Base-by-base conservation (phyloP, 2,113 vertebrate genomes). In the Nesogale talazaci region DNA sequence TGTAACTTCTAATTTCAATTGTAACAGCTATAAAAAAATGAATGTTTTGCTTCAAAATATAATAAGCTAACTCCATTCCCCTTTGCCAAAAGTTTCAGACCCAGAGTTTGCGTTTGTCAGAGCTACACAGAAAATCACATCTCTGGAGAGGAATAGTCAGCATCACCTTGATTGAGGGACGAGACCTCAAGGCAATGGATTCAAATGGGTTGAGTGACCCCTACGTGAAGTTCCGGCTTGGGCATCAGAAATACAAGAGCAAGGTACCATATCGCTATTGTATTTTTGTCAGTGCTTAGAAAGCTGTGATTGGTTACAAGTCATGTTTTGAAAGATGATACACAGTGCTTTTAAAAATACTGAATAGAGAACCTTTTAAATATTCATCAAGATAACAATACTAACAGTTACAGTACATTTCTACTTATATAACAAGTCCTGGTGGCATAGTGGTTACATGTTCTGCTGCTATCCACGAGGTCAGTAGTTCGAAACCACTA, bases 221-320 rank as follows among this genome's bases (percentile, higher is more conserved):
- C 9, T 99, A 99, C 0, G 99, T 99, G 95, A 99, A 99, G 97
- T 99, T 99, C 95, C 98, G 98, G 6, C 95, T 99, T 96, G 99
- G 99, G 0, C 99, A 99, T 96, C 99, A 99, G 97, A 99, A 99
- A 78, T 99, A 99, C 97, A 99, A 99, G 97, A 99, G 99, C 98
- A 99, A 99, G 99, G 99, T 99, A 98, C 52, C 20, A 22, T 61
- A 5, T 34, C 57, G 70, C 38, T 74, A 0, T 19, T 70, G 22
- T 67, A 46, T 19, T 70, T 0, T 2, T 76, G 0, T 52, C 78
- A 25, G 3, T 59, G 1, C 77, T 87, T 63, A 8, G 36, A 12
- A 57, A 5, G 65, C 52, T 76, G 5, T 19, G 3, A 16, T 83
- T 78, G 7, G 6, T 0, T 74, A 16, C 59, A 6, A 61, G 31